phyloP scores from a whole-genome alignment of 2,113 vertebrate genomes.

The Phylloscopus whistleri region DNA sequence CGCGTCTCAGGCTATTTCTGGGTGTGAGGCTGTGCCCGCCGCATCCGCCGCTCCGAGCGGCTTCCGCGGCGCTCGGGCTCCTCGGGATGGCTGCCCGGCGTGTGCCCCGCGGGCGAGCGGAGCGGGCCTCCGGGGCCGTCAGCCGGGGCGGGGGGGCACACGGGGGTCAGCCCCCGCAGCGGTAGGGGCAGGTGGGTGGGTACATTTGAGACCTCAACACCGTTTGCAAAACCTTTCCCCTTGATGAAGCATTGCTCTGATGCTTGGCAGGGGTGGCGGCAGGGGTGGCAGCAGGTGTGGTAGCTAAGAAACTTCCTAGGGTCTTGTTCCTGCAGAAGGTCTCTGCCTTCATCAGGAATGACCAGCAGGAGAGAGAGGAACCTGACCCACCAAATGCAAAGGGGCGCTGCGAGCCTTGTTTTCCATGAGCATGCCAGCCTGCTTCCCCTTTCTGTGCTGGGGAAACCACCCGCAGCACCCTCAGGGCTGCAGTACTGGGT shows the following conservation, averaged over 20 bases:
- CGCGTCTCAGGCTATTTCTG: background rate
- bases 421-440: background rate
- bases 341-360: background rate
- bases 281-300: background rate
- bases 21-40: background rate
- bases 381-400: background rate
- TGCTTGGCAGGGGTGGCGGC: no score
- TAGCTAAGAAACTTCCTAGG: background rate
- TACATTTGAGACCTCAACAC: rapidly evolving
- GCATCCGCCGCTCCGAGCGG: background rate
- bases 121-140: background rate
- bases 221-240: background rate
- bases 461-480: background rate
- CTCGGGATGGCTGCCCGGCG: background rate
- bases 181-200: background rate
- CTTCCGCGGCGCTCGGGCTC: background rate
- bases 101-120: background rate
- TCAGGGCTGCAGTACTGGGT: background rate
- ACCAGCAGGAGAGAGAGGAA: background rate
- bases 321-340: background rate
- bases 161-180: background rate
- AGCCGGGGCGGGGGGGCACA: background rate
- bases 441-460: background rate
- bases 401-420: background rate
- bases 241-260: background rate